Base-by-base conservation (phyloP, 2,797 vertebrate species). In the Typhlichthys subterraneus region DNA sequence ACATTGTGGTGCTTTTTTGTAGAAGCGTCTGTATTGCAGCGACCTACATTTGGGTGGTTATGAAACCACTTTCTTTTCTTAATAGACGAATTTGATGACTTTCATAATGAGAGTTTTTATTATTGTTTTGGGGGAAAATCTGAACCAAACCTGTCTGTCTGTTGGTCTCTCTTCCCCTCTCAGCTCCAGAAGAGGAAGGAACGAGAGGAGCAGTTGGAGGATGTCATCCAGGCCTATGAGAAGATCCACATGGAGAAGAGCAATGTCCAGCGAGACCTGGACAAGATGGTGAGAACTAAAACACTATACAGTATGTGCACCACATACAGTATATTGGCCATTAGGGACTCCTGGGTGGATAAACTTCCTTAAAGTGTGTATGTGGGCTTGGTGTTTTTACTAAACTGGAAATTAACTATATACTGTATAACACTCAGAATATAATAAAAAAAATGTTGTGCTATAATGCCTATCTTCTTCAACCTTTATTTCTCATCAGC, bases 151-250 rank as follows among this genome's bases (percentile, higher is more conserved):
- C 5, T 72, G 12, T 2, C 46, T 69, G 59, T 51, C 15, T 7
- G 19, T 57, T 31, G 19, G 29, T 19, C 19, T 50, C 47, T 48
- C 17, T 23, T 38, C 62, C 38, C 19, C 45, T n/a, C 59, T 2
- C 72, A 97, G 96, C 92, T 98, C 77, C 95, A 97, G 91, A 97
- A 98, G 88, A 94, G 94, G 71, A 97, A 98, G 73, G 97, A 98
- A 84, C 88, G 95, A 1, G 97, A 97, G 85, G 96, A 97, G 83
- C 96, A 99, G 90, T 91, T 98, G 77, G 95, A 96, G 75, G 96
- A 98, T 75, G 96, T 99, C 89, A 98, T 99, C 91, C 95, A 97
- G 83, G 96, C 96, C 48, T 98, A 98, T 0, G 96, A 98, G 92
- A 99, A 98, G 87, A 95, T 98, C 14, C 96, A 97, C 17, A 94